These are phyloP conservation scores for human DNA, from an alignment of 2,113 vertebrate species.

Conservation along the genomic window DNA sequence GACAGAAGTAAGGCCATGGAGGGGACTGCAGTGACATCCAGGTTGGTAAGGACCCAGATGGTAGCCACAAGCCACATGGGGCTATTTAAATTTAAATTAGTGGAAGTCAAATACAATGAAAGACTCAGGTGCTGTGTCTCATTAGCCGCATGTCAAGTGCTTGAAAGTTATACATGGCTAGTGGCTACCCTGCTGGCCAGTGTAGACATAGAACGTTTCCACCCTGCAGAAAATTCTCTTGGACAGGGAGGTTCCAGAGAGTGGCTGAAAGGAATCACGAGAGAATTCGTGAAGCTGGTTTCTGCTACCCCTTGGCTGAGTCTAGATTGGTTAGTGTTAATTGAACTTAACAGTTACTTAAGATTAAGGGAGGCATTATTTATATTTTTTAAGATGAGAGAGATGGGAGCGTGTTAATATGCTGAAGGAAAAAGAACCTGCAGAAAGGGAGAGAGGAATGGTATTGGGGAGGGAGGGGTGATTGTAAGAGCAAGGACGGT, in stretches of 20 bases:
- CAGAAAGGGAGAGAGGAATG: not conserved
- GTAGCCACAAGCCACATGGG: not conserved
- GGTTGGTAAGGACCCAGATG: not conserved
- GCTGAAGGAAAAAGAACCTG: not conserved
- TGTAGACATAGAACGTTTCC: not conserved
- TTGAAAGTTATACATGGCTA: not conserved
- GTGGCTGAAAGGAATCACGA: not conserved
- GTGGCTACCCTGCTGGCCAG: not conserved
- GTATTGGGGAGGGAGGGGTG: not conserved
- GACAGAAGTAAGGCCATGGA: not conserved
- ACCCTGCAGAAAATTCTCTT: not conserved
- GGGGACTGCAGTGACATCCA: no score
- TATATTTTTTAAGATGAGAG: not conserved
- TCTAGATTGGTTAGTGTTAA: not conserved
- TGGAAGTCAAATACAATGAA: not conserved
- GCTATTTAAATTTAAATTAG: not conserved
- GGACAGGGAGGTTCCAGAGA: not conserved
- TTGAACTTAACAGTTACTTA: not conserved
- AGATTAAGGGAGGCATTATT: not conserved
- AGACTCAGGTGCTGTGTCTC: not conserved
- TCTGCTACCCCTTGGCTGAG: not conserved
- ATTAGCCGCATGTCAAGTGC: not conserved
- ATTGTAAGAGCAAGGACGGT: not conserved
- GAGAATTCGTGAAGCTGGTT: not conserved
- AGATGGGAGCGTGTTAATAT: no score